Evolutionary conservation across 2,113 vertebrate species (phyloP).

Genomic region (Paramisgurnus dabryanus): DNA sequence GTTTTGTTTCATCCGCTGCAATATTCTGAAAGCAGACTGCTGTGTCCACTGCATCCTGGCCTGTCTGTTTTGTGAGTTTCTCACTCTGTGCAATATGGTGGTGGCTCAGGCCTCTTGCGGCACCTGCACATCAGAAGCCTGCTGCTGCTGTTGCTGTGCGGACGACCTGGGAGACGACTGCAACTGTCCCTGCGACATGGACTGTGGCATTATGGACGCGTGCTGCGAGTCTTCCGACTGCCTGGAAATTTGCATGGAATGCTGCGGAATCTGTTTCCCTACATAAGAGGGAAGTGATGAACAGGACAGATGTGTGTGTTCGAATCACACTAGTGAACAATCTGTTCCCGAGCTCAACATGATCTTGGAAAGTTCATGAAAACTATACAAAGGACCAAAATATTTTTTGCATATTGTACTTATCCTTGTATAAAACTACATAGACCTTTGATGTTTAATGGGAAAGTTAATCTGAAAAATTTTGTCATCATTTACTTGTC

Average conservation of each 20-base stretch:
- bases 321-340: background rate
- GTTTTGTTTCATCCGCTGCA: background rate
- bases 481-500: background rate
- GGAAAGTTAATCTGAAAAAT: background rate
- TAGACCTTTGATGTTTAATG: slow-evolving; percentile 21
- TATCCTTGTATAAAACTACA: slow-evolving; percentile 26
- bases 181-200: slow-evolving; percentile 81
- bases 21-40: slow-evolving; percentile 78
- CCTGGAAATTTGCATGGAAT: slow-evolving; percentile 99
- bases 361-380: background rate
- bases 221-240: slow-evolving; percentile 98
- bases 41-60: slow-evolving; percentile 97
- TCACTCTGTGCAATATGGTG: slow-evolving; percentile 94
- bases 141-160: slow-evolving; percentile 93
- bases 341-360: slow-evolving; percentile 9
- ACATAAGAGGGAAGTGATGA: slow-evolving; percentile 72
- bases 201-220: slow-evolving; percentile 97
- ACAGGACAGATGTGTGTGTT: slow-evolving; percentile 25
- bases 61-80: slow-evolving; percentile 98
- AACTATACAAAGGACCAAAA: slow-evolving; percentile 17
- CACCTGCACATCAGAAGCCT: slow-evolving; percentile 85
- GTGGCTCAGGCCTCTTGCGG: slow-evolving; percentile 91
- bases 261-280: slow-evolving; percentile 98
- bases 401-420: slow-evolving; percentile 1
- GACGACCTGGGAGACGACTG: slow-evolving; percentile 87